These are phyloP conservation scores for Trochalopteron elliotii DNA, from an alignment of 2,113 vertebrate genomes.

Conservation along the genomic window DNA sequence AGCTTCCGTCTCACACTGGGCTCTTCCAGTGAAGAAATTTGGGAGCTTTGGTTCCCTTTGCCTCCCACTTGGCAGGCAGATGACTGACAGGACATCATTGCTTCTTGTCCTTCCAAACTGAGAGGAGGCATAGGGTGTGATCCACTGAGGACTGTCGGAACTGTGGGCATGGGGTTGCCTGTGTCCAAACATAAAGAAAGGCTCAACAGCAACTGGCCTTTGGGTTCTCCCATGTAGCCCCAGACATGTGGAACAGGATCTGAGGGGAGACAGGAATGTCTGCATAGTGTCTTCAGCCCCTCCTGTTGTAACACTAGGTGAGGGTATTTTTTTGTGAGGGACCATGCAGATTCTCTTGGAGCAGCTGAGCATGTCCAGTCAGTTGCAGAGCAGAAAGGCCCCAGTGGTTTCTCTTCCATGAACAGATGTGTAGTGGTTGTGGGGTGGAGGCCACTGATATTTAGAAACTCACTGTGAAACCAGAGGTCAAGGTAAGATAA, in stretches of 20 bases:
- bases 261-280: not conserved
- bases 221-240: not conserved
- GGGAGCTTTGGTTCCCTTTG: not conserved
- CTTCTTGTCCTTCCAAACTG: not conserved
- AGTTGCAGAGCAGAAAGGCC: not conserved
- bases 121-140: not conserved
- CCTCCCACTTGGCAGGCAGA: not conserved
- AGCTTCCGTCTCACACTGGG: not conserved
- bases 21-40: not conserved
- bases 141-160: not conserved
- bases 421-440: not conserved
- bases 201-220: not conserved
- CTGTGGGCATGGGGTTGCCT: rapidly evolving
- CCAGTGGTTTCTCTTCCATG: not conserved
- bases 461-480: not conserved
- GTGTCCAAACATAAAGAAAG: rapidly evolving
- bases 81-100: not conserved
- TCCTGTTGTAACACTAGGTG: not conserved
- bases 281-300: not conserved
- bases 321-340: not conserved
- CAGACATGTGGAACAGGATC: not conserved
- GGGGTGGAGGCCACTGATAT: not conserved
- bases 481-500: not conserved
- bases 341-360: not conserved
- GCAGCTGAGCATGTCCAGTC: not conserved